Base-by-base conservation (phyloP, 1,140 invertebrate genomes). In the Bombus ignitus region DNA sequence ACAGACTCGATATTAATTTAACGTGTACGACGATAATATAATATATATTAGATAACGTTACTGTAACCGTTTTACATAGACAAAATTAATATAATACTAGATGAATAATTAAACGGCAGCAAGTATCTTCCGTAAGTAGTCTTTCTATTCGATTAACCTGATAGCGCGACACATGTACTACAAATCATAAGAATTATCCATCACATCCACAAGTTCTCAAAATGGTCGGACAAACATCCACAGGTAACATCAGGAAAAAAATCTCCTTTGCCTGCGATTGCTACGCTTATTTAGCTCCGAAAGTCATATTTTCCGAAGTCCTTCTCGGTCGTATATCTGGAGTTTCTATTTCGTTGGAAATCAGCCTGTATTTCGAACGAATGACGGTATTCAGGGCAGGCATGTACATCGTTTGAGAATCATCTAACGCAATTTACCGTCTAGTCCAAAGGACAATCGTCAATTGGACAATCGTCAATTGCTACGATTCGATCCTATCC, bases 381-480 rank as follows among this genome's bases (percentile, higher is more conserved):
- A 85, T 72, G 65, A 28, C 39, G 59, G 78, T 74, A 79, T 82
- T 77, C 44, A 22, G 37, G 28, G 13, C 62, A 47, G 47, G 44
- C 75, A 59, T 53, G 74, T 39, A 77, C 42, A 76, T 72, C 35
- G 42, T 25, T 44, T 37, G 57, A 68, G 57, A 62, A 80, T 84
- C 81, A 74, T 66, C 53, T 88, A 74, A 89, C 70, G 78, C 87
- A 86, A 89, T 88, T 89, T 86, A 82, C 42, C 78, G 73, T 86
- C 65, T 74, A 62, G 77, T 81, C 74, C 76, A 22, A n/a, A 44
- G 86, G 37, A 78, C 71, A 81, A 77, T 74, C 81, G 65, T 81
- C 71, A 68, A 83, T 83, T 44, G 86, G 37, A 78, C 71, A 81
- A 77, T 74, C 81, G 65, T 81, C 71, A 53, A 83, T 83, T 44